These are phyloP conservation scores for Choloepus hoffmanni DNA, from an alignment of 2,113 vertebrate species.

Conservation along the genomic window DNA sequence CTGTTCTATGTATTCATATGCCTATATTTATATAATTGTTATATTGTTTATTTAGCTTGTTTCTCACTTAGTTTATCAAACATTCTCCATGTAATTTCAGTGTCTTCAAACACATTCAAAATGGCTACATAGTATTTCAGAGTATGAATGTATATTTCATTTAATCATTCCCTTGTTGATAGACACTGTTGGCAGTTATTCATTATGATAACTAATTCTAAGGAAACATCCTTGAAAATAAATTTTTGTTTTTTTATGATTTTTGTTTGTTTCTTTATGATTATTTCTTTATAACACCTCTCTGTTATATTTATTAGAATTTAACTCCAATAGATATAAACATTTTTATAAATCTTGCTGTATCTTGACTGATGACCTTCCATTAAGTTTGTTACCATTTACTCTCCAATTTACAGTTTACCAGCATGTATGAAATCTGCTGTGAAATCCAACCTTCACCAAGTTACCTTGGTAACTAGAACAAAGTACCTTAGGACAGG, in stretches of 20 bases:
- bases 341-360: neutral
- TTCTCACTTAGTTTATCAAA: neutral
- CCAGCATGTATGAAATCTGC: neutral
- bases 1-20: neutral
- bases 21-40: neutral
- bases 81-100: neutral
- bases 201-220: neutral
- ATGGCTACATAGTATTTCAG: neutral
- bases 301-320: neutral
- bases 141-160: neutral
- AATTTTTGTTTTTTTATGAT: neutral
- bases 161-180: slow-evolving; percentile 3
- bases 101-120: neutral
- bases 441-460: neutral
- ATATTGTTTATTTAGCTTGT: neutral
- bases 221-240: neutral
- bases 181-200: neutral
- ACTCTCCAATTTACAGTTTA: neutral
- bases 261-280: neutral
- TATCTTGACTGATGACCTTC: neutral
- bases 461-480: neutral
- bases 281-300: neutral
- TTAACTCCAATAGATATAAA: neutral
- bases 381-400: neutral
- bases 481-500: neutral